Conservation (phyloP, 2,113 vertebrate genomes). For the Menidia beryllina region DNA sequence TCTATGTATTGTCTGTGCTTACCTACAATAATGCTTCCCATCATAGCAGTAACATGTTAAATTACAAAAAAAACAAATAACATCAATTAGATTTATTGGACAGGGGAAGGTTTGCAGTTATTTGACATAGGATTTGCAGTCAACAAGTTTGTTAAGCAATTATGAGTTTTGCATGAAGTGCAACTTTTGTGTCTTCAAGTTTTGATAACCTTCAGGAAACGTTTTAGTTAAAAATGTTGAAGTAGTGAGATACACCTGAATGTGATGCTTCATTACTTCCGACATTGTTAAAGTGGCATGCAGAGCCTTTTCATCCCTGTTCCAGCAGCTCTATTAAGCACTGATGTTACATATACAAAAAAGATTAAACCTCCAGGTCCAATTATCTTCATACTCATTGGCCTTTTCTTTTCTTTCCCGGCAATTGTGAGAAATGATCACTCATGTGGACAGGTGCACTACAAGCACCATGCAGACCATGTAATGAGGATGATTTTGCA, state of each 20-base stretch:
- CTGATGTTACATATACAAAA: conserved; percentile 38
- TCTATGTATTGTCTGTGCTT: no score
- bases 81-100: no score
- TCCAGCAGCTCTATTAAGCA: conserved; percentile 14
- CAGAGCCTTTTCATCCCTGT: neutral
- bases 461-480: conserved; percentile 5
- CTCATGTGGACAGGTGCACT: conserved; percentile 23
- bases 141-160: no score
- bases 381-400: neutral
- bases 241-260: neutral
- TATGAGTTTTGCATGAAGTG: no score
- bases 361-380: conserved; percentile 7
- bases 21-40: no score
- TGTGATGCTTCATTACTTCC: neutral
- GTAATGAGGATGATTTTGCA: conserved; percentile 11
- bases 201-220: neutral
- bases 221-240: neutral
- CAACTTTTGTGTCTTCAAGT: neutral
- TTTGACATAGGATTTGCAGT: no score
- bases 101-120: no score
- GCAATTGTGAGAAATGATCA: conserved; percentile 41
- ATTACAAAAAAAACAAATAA: no score
- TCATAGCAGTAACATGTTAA: no score
- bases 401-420: neutral
- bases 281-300: conserved; percentile 4